Evolutionary conservation across 2,888 invertebrate species (phyloP).

Genomic region (Tyria jacobaeae): DNA sequence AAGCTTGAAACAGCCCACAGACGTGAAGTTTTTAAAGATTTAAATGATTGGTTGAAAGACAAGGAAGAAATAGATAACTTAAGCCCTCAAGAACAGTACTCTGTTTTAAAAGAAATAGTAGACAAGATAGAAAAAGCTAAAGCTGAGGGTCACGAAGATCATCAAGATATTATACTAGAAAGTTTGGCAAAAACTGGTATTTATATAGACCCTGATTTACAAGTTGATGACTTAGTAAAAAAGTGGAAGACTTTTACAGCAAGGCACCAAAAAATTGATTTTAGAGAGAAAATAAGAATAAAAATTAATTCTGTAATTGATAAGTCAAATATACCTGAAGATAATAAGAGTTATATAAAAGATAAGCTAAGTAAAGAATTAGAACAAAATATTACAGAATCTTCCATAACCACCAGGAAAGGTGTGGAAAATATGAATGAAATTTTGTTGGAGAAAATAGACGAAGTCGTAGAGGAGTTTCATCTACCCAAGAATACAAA

Average conservation of each 20-base stretch:
- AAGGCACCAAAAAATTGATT: slow-evolving; percentile 11
- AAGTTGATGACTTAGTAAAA: slow-evolving; percentile 26
- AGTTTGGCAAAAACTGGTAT: slow-evolving; percentile 14
- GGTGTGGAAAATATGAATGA: slow-evolving; percentile 10
- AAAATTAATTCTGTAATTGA: slow-evolving; percentile 18
- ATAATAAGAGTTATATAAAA: slow-evolving; percentile 12
- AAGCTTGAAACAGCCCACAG: slow-evolving; percentile 31
- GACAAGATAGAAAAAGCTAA: slow-evolving; percentile 14
- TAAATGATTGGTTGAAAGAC: slow-evolving; percentile 47
- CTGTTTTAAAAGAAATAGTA: slow-evolving; percentile 20
- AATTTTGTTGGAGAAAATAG: slow-evolving; percentile 15
- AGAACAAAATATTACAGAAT: neutral
- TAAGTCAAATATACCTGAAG: slow-evolving; percentile 22
- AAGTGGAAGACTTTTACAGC: slow-evolving; percentile 6
- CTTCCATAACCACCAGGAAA: slow-evolving; percentile 10
- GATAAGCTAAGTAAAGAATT: slow-evolving; percentile 10
- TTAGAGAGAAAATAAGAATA: slow-evolving; percentile 16
- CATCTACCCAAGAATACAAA: slow-evolving; percentile 25
- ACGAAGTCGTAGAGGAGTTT: slow-evolving; percentile 3
- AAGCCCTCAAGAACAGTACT: slow-evolving; percentile 12
- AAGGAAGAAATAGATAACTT: slow-evolving; percentile 24
- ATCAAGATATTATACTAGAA: slow-evolving; percentile 20
- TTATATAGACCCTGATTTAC: slow-evolving; percentile 10
- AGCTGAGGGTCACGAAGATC: slow-evolving; percentile 15
- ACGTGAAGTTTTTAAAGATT: slow-evolving; percentile 23